These are phyloP conservation scores for Thyatira batis DNA, from an alignment of 2,888 invertebrate species.

Conservation along the genomic window DNA sequence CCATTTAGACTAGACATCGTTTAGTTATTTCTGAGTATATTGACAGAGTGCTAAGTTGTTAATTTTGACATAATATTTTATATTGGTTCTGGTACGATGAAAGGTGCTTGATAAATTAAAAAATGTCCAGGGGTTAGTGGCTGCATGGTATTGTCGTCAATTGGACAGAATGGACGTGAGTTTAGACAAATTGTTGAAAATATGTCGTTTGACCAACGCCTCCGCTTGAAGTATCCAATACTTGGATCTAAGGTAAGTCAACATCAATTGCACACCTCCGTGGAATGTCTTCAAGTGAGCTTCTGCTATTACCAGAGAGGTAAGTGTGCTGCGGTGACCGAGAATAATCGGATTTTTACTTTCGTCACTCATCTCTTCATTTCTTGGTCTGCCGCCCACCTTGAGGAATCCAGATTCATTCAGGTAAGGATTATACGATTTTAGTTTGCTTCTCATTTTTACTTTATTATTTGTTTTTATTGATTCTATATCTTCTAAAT, in stretches of 20 bases:
- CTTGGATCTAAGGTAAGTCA: slow-evolving; percentile 23
- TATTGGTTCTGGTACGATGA: too few species aligned
- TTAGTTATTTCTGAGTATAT: too few species aligned
- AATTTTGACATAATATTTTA: too few species aligned
- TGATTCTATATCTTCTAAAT: too few species aligned
- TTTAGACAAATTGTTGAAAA: slow-evolving; percentile 18
- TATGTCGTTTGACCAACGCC: slow-evolving; percentile 11
- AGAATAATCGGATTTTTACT: slow-evolving; percentile 28
- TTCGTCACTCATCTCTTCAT: slow-evolving; percentile 11
- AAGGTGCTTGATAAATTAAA: slow-evolving; percentile 21
- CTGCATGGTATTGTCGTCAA: slow-evolving; percentile 5
- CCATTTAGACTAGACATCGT: too few species aligned
- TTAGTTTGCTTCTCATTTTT: too few species aligned
- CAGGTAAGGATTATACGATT: slow-evolving; percentile 23
- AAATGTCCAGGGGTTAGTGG: slow-evolving; percentile 34
- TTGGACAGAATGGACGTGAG: too few species aligned
- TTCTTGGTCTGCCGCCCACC: slow-evolving; percentile 28
- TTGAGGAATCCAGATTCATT: slow-evolving; percentile 18
- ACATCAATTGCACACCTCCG: slow-evolving; percentile 26
- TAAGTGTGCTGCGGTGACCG: slow-evolving; percentile 18
- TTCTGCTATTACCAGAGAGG: slow-evolving; percentile 20
- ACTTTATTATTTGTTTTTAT: too few species aligned
- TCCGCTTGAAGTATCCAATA: slow-evolving; percentile 31
- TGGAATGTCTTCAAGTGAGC: slow-evolving; percentile 26
- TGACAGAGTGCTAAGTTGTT: too few species aligned